Evolutionary conservation across 2,888 invertebrate genomes (phyloP).

Genomic region (Chrysolina haemoptera): DNA sequence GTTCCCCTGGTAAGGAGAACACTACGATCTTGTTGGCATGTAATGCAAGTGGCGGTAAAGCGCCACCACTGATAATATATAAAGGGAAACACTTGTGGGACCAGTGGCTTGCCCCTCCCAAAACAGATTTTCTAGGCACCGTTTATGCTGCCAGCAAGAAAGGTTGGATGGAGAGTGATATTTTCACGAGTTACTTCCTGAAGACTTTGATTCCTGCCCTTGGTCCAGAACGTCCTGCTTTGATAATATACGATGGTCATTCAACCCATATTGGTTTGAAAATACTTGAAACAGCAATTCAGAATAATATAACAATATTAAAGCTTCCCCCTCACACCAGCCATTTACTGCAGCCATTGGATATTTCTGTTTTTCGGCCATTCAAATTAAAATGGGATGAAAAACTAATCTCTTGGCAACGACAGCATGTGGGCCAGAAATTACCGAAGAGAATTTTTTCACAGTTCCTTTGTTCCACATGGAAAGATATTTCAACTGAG

Average conservation of each 20-base stretch:
- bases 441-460: too few relatives aligned
- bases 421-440: conserved; percentile 48
- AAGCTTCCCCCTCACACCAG: conserved; percentile 5
- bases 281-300: conserved; percentile 26
- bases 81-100: conserved; percentile 22
- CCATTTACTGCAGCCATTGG: conserved; percentile 47
- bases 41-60: conserved; percentile 55
- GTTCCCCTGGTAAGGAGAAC: conserved; percentile 58
- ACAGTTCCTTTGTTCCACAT: too few relatives aligned
- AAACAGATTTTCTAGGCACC: conserved; percentile 28
- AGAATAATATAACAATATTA: conserved; percentile 15
- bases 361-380: conserved; percentile 52
- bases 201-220: conserved; percentile 35
- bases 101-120: conserved; percentile 30
- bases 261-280: conserved; percentile 11
- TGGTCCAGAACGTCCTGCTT: conserved; percentile 38
- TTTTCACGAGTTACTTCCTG: conserved; percentile 50
- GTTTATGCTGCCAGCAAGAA: conserved; percentile 32
- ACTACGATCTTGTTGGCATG: conserved; percentile 56
- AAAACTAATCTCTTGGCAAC: conserved; percentile 27
- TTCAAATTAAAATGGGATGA: conserved; percentile 21
- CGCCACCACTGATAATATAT: conserved; percentile 29
- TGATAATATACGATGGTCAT: conserved; percentile 40
- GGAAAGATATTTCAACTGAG: too few relatives aligned
- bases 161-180: conserved; percentile 49